Evolutionary conservation across 2,797 vertebrate genomes (phyloP).

Genomic region (Pipistrellus kuhlii): DNA sequence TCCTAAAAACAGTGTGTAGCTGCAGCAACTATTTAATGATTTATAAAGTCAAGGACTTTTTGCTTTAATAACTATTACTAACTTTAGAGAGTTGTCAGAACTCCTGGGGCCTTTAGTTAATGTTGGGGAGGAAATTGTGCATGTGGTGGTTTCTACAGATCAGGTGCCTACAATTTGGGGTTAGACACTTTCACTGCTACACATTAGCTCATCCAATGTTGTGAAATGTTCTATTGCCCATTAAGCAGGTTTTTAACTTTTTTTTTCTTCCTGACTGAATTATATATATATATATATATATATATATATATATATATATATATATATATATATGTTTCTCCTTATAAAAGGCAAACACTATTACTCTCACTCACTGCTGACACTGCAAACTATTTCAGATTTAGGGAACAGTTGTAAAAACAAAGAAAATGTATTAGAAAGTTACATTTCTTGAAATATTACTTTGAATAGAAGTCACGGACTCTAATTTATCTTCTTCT

Average conservation of each 20-base stretch:
- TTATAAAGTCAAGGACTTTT: not conserved
- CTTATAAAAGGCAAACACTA: not conserved
- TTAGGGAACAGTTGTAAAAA: constrained; percentile 47
- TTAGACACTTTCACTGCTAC: fast-evolving
- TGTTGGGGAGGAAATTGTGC: not conserved
- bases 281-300: no score
- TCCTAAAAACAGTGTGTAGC: fast-evolving
- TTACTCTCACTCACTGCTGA: not conserved
- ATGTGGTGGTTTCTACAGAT: fast-evolving
- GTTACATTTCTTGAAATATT: constrained; percentile 1
- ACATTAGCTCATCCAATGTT: not conserved
- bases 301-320: no score
- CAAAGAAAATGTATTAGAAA: constrained; percentile 25
- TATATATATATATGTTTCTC: not conserved
- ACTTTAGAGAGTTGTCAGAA: not conserved
- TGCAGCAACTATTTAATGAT: fast-evolving
- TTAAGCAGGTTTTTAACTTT: not conserved
- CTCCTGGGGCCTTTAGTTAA: not conserved
- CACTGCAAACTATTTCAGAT: constrained; percentile 15
- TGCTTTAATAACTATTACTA: constrained; percentile 27
- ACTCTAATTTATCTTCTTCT: not conserved
- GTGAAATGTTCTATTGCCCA: not conserved
- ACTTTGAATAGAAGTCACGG: not conserved
- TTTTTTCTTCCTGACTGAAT: not conserved
- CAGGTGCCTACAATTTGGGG: no score